These are phyloP conservation scores for Morpho helenor DNA, from an alignment of 2,888 invertebrate species.

Conservation along the genomic window DNA sequence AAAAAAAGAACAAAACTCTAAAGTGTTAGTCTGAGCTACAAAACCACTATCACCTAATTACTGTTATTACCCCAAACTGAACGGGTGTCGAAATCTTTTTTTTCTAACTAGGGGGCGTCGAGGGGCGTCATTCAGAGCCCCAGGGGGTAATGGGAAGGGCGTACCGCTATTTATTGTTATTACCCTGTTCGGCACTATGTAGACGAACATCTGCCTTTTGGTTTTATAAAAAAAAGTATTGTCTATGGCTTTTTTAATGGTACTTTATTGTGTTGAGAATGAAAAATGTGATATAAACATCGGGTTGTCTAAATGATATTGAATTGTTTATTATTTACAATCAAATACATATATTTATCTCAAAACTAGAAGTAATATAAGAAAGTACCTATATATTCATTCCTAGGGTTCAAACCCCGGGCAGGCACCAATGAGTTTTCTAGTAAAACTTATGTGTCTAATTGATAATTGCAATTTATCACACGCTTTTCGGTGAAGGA, in stretches of 20 bases:
- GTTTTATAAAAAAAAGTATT: conserved; percentile 34
- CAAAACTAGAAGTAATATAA: too few species aligned
- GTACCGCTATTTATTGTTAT: conserved; percentile 43
- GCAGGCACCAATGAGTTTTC: too few species aligned
- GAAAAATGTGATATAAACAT: background rate
- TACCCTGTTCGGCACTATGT: conserved; percentile 34
- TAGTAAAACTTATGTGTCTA: too few species aligned
- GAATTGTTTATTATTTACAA: too few species aligned
- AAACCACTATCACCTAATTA: conserved; percentile 48
- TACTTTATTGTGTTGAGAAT: conserved; percentile 39
- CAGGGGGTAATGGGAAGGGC: conserved; percentile 38
- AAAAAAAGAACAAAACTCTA: background rate
- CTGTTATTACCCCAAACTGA: conserved; percentile 48
- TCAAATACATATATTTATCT: too few species aligned
- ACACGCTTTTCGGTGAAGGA: too few species aligned
- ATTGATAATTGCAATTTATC: too few species aligned
- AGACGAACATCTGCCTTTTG: conserved; percentile 53
- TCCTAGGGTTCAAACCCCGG: too few species aligned
- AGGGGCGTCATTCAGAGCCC: conserved; percentile 33
- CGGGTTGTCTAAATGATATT: too few species aligned
- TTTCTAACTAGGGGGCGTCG: conserved; percentile 39
- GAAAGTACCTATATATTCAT: too few species aligned
- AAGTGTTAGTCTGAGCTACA: conserved; percentile 32
- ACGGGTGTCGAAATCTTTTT: conserved; percentile 39
- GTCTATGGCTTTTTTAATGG: conserved; percentile 30